Conservation (phyloP, 2,888 invertebrate genomes). For the Lumbricus terrestris region DNA sequence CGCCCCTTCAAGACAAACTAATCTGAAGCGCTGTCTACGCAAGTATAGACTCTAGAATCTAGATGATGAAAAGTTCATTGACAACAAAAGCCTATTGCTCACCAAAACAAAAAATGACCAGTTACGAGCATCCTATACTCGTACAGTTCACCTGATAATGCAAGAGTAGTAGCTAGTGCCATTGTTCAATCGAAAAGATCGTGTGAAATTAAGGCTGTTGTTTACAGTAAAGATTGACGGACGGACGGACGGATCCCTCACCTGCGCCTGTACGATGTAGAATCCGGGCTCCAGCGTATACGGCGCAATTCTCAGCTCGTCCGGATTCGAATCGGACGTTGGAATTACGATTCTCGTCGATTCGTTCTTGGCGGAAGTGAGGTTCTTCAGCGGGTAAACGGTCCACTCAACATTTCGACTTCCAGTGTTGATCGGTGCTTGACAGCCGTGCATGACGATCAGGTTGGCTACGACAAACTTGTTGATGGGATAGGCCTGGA, state of each 20-base stretch:
- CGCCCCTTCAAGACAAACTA: too few relatives aligned
- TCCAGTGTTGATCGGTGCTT: not conserved
- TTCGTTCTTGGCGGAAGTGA: not conserved
- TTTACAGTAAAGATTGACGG: not conserved
- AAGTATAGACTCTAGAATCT: too few relatives aligned
- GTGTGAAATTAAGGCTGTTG: too few relatives aligned
- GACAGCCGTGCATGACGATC: not conserved
- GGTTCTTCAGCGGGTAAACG: not conserved
- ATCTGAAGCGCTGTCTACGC: too few relatives aligned
- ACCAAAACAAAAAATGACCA: too few relatives aligned
- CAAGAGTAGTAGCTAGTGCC: too few relatives aligned
- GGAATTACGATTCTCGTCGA: not conserved
- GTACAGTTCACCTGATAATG: too few relatives aligned
- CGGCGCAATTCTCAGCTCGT: slow-evolving; percentile 3
- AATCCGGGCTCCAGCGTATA: not conserved
- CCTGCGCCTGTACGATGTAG: not conserved
- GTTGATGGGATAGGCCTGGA: not conserved
- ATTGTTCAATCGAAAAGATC: too few relatives aligned
- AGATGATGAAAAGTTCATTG: too few relatives aligned
- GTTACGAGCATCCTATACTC: too few relatives aligned
- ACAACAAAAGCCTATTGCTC: too few relatives aligned
- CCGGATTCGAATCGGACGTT: not conserved
- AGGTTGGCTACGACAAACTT: not conserved
- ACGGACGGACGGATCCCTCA: not conserved
- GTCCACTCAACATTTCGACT: not conserved